Conservation (phyloP, 1,140 invertebrate genomes). For the Bombus vancouverensis region DNA sequence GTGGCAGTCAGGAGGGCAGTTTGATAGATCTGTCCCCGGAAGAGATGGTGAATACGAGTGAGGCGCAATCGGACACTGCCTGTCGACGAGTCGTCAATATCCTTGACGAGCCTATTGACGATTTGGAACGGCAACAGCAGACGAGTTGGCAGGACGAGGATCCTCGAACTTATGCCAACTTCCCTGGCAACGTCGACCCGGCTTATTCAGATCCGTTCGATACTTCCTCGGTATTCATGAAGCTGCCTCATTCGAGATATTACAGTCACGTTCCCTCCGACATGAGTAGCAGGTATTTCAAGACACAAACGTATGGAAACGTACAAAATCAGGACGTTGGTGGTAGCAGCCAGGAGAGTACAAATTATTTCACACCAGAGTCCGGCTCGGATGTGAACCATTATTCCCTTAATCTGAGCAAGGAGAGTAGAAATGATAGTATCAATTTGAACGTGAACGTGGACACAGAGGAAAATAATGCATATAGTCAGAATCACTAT, state of each 20-base stretch:
- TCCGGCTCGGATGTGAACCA: slow-evolving; percentile 43
- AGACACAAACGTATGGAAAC: slow-evolving; percentile 74
- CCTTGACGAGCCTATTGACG: slow-evolving; percentile 90
- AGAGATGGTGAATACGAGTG: slow-evolving; percentile 74
- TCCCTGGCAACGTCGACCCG: slow-evolving; percentile 63
- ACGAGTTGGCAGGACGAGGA: slow-evolving; percentile 75
- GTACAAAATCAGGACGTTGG: slow-evolving; percentile 55
- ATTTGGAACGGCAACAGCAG: slow-evolving; percentile 52
- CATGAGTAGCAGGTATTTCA: slow-evolving; percentile 57
- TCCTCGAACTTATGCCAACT: slow-evolving; percentile 78
- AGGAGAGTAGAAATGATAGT: slow-evolving; percentile 60
- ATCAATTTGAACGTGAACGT: slow-evolving; percentile 73
- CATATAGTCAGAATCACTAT: slow-evolving; percentile 69
- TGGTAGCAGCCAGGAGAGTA: slow-evolving; percentile 18
- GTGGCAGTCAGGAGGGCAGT: slow-evolving; percentile 83
- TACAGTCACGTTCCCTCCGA: slow-evolving; percentile 81
- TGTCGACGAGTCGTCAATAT: slow-evolving; percentile 84
- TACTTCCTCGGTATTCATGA: slow-evolving; percentile 82
- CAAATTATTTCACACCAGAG: slow-evolving; percentile 53
- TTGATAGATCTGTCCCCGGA: slow-evolving; percentile 86
- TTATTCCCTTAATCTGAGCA: slow-evolving; percentile 50
- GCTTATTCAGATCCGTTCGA: slow-evolving; percentile 84
- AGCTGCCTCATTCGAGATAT: slow-evolving; percentile 77
- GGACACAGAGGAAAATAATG: slow-evolving; percentile 45
- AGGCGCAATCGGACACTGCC: slow-evolving; percentile 55